Conservation (phyloP, 2,113 vertebrate species). For the Pedetes capensis region DNA sequence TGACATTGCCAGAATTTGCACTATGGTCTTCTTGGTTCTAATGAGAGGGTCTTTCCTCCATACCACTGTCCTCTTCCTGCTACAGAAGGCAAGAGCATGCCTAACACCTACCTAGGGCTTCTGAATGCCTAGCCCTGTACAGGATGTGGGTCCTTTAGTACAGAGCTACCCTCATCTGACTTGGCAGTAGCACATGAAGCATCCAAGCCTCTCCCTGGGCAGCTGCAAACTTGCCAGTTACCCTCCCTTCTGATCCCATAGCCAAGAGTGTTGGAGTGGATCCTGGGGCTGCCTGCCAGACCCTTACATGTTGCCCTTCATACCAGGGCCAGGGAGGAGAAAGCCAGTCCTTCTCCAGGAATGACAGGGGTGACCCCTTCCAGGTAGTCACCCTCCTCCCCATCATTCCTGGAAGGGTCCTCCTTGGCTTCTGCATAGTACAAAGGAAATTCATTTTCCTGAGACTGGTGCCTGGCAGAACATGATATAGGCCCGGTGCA, state of each 20-base stretch:
- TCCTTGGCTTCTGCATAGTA: background rate
- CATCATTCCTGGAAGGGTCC: slow-evolving; percentile 46
- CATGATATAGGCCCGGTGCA: background rate
- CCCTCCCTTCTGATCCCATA: background rate
- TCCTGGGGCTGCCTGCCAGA: slow-evolving; percentile 4
- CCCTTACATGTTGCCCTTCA: background rate
- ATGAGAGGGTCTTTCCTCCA: background rate
- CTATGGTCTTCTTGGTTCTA: background rate
- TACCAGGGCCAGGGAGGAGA: slow-evolving; percentile 9
- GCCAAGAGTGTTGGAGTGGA: slow-evolving; percentile 12
- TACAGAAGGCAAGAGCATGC: background rate
- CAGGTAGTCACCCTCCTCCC: background rate
- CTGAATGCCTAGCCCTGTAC: background rate
- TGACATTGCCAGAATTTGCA: background rate
- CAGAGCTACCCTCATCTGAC: background rate
- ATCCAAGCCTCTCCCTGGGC: background rate
- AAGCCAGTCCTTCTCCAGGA: slow-evolving; percentile 28
- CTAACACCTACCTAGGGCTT: background rate
- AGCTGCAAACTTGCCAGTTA: background rate
- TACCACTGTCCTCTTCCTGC: background rate
- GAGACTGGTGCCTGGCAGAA: background rate
- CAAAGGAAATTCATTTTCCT: background rate
- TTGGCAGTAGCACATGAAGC: background rate
- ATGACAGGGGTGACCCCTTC: background rate
- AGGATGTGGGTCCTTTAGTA: background rate